phyloP scores from a whole-genome alignment of 2,888 invertebrate genomes.

The Dicyrtoma fusca region DNA sequence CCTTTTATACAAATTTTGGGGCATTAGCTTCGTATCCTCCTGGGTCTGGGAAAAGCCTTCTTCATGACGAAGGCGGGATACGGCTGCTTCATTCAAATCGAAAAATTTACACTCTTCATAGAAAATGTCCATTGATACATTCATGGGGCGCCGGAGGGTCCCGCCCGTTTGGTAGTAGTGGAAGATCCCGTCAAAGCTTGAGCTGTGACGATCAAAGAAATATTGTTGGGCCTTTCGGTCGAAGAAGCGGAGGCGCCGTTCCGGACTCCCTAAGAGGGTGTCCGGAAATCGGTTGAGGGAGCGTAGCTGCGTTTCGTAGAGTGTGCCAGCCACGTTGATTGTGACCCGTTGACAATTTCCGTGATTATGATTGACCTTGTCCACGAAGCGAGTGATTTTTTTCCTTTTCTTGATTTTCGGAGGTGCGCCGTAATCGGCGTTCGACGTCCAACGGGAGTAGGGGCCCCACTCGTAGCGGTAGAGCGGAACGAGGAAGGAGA shows the following conservation, averaged over 20 bases:
- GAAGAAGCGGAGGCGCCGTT: constrained; percentile 21
- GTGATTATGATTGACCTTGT: constrained; percentile 16
- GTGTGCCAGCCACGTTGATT: constrained; percentile 29
- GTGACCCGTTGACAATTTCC: constrained; percentile 19
- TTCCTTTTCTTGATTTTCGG: not conserved
- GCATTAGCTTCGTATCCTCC: constrained; percentile 36
- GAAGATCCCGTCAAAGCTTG: constrained; percentile 48
- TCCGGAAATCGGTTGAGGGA: constrained; percentile 34
- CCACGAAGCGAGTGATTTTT: not conserved
- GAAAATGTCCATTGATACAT: constrained; percentile 43
- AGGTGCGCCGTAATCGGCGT: not conserved
- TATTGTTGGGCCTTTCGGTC: constrained; percentile 41
- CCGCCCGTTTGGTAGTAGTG: constrained; percentile 47
- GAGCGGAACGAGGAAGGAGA: constrained; percentile 24
- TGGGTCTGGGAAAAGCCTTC: constrained; percentile 37
- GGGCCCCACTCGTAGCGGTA: constrained; percentile 47
- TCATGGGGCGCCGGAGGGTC: constrained; percentile 38
- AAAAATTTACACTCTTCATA: constrained; percentile 49
- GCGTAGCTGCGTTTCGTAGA: constrained; percentile 34
- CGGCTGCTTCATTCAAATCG: constrained; percentile 39
- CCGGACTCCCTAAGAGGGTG: constrained; percentile 32
- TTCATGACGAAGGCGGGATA: constrained; percentile 33
- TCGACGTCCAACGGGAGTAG: constrained; percentile 44
- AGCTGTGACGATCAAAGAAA: constrained; percentile 48
- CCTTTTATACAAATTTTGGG: constrained; percentile 40